These are phyloP conservation scores for Zaprionus vittiger DNA, from an alignment of 1,140 invertebrate species.

Conservation along the genomic window DNA sequence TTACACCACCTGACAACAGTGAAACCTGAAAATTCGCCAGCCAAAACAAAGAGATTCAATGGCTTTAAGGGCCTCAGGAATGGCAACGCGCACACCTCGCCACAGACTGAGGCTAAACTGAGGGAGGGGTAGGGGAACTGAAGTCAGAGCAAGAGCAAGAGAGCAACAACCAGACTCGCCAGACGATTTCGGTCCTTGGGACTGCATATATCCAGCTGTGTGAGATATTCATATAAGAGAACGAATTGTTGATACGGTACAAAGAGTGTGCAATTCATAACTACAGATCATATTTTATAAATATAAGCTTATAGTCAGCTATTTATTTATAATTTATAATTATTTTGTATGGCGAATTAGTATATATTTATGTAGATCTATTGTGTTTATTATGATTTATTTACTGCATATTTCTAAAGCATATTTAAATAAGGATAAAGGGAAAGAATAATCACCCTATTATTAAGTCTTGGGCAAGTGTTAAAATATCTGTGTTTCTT, in stretches of 20 bases:
- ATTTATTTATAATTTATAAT: too few relatives aligned
- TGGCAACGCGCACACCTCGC: conserved; percentile 51
- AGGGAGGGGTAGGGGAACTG: background rate
- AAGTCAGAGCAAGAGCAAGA: conserved; percentile 3
- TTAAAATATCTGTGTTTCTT: background rate
- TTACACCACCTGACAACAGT: conserved; percentile 66
- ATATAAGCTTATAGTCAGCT: background rate
- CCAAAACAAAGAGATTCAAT: conserved; percentile 67
- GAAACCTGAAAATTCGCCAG: conserved; percentile 75
- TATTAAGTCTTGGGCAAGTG: background rate
- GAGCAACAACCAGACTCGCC: conserved; percentile 30
- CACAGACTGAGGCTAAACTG: background rate
- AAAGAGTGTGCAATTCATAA: background rate
- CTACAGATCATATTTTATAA: too few relatives aligned
- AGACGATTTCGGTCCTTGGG: conserved; percentile 29
- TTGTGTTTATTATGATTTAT: background rate
- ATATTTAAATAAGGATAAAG: background rate
- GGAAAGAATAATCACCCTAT: background rate
- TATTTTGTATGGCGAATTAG: too few relatives aligned
- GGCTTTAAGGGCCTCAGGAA: conserved; percentile 52
- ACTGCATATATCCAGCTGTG: conserved; percentile 30
- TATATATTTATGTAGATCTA: too few relatives aligned
- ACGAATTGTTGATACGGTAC: background rate
- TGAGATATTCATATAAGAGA: conserved; percentile 19
- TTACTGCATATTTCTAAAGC: background rate